These are phyloP conservation scores for Mastigias papua DNA, from an alignment of 30 jellyfish, hydroid and myxozoan species.

Conservation along the genomic window DNA sequence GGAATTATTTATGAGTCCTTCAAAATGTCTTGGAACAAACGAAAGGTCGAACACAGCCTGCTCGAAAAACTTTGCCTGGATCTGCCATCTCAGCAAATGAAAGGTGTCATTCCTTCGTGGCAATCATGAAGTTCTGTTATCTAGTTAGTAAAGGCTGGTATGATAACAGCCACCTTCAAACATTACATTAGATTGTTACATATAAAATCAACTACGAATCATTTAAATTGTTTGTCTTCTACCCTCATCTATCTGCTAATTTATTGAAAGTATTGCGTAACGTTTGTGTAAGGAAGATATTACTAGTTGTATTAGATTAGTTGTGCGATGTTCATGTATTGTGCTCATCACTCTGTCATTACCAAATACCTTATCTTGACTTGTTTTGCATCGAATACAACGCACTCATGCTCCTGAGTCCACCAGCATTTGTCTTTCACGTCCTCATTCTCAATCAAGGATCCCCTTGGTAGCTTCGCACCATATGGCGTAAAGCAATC, in stretches of 20 bases:
- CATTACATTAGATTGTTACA: too few species aligned
- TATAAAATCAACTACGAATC: too few species aligned
- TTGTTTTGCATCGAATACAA: slow-evolving; percentile 73
- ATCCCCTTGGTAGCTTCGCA: slow-evolving; percentile 53
- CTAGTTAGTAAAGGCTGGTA: too few species aligned
- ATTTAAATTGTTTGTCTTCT: background rate
- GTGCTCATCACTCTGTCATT: background rate
- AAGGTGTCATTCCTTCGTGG: too few species aligned
- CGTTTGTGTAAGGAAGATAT: background rate
- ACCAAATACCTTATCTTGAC: slow-evolving; percentile 71
- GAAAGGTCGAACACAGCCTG: too few species aligned
- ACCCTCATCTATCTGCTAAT: background rate
- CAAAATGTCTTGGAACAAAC: too few species aligned
- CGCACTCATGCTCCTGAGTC: slow-evolving; percentile 36
- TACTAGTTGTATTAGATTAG: background rate
- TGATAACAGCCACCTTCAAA: too few species aligned
- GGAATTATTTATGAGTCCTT: too few species aligned
- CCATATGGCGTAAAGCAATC: slow-evolving; percentile 69
- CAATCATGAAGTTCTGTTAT: too few species aligned
- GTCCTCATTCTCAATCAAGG: slow-evolving; percentile 18
- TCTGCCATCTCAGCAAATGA: too few species aligned
- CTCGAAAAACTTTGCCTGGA: too few species aligned
- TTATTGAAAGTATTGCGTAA: background rate
- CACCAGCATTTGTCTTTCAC: background rate
- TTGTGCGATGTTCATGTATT: background rate